phyloP scores from a whole-genome alignment of 2,888 invertebrate genomes.

The Campaea margaritaria region DNA sequence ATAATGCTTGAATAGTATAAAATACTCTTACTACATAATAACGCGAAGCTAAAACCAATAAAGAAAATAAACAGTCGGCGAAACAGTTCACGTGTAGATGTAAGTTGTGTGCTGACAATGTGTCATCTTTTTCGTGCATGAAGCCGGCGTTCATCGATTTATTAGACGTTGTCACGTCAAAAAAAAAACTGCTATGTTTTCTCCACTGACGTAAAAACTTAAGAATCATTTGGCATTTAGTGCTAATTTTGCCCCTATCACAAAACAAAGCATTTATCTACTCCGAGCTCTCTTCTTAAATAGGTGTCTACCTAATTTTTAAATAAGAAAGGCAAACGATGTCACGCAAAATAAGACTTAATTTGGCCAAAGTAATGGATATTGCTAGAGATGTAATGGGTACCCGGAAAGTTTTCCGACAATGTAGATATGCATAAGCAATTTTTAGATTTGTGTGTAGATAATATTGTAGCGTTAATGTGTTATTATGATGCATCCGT shows the following conservation, averaged over 20 bases:
- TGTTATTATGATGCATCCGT: no score
- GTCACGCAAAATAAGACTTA: conserved; percentile 77
- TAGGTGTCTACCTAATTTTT: conserved; percentile 49
- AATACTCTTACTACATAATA: no score
- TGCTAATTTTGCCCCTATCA: conserved; percentile 10
- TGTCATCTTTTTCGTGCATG: no score
- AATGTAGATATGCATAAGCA: background rate
- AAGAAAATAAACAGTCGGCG: no score
- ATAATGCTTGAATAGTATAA: no score
- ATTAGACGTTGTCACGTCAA: no score
- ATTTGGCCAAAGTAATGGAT: conserved; percentile 73
- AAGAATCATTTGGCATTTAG: conserved; percentile 15
- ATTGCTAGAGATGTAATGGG: conserved; percentile 42
- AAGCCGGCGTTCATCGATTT: no score
- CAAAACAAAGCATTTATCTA: conserved; percentile 32
- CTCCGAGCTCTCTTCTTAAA: conserved; percentile 54
- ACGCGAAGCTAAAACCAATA: no score
- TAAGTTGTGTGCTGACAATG: no score
- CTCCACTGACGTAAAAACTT: conserved; percentile 9
- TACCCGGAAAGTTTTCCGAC: conserved; percentile 4
- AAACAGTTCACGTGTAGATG: no score
- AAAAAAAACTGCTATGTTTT: background rate
- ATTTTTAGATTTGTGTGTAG: no score
- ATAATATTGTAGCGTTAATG: no score
- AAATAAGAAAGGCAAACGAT: conserved; percentile 68